Conservation (phyloP, 2,113 vertebrate genomes). For the Carassius gibelio region DNA sequence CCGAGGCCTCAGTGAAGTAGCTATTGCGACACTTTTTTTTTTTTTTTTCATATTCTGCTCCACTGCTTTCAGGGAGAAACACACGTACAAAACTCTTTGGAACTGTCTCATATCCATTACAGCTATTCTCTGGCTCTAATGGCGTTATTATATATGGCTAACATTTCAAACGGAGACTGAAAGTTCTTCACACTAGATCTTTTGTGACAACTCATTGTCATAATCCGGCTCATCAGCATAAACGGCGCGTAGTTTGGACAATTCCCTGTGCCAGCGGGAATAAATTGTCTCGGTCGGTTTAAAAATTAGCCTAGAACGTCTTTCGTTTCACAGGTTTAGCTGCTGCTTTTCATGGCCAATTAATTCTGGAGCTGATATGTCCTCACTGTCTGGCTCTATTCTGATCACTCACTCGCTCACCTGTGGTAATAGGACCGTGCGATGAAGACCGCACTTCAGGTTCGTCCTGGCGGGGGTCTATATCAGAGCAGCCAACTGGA, state of each 20-base stretch:
- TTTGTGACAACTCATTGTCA: background rate
- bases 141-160: background rate
- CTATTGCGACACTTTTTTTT: background rate
- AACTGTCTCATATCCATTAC: slow-evolving; percentile 19
- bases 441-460: slow-evolving; percentile 10
- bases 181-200: background rate
- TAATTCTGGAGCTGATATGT: slow-evolving; percentile 13
- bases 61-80: background rate
- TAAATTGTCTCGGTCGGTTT: background rate
- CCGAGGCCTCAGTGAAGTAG: background rate
- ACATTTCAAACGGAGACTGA: background rate
- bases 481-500: slow-evolving; percentile 38
- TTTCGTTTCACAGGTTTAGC: slow-evolving; percentile 9
- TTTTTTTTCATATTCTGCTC: background rate
- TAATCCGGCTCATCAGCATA: background rate
- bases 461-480: slow-evolving; percentile 26
- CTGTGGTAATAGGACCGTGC: background rate
- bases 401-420: slow-evolving; percentile 16
- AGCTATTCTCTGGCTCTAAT: background rate
- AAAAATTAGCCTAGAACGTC: background rate
- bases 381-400: background rate
- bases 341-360: slow-evolving; percentile 13
- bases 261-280: background rate
- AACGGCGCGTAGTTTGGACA: background rate
- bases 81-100: background rate